Percentiles rank a stretch among this genome's conserved stretches.
These are phyloP conservation scores for Holacanthus passer DNA, from an alignment of 2,113 vertebrate genomes.

Conservation along the genomic window DNA sequence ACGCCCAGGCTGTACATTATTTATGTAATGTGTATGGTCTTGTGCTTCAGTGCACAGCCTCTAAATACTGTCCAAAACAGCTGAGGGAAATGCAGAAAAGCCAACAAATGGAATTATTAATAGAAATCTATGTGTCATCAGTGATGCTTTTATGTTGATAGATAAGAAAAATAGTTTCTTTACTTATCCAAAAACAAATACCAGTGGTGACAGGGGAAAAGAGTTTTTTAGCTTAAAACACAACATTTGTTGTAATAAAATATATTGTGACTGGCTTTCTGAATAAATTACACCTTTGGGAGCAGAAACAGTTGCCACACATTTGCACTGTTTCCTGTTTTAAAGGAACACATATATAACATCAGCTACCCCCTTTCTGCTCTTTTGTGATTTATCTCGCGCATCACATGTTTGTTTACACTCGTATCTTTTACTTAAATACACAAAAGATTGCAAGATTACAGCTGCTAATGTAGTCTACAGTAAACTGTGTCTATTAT, in stretches of 20 bases:
- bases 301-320: not conserved
- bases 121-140: constrained; percentile 8
- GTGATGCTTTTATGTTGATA: constrained; percentile 8
- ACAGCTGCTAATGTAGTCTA: constrained; percentile 14
- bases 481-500: constrained; percentile 9
- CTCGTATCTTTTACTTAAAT: constrained; percentile 11
- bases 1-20: constrained; percentile 13
- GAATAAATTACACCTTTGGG: not conserved
- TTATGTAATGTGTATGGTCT: not conserved
- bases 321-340: constrained; percentile 23
- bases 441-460: constrained; percentile 1
- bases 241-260: constrained; percentile 15
- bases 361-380: not conserved
- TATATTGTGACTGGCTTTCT: constrained; percentile 2
- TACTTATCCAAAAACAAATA: not conserved
- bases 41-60: constrained; percentile 22
- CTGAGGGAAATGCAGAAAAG: constrained; percentile 8
- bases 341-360: not conserved
- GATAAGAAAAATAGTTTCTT: not conserved
- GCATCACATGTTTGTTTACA: not conserved
- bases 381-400: constrained; percentile 6
- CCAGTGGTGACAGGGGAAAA: not conserved
- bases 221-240: not conserved
- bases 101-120: constrained; percentile 15
- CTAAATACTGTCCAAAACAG: not conserved